A percentile compares a stretch with the other conserved stretches of the same genome.
phyloP scores from a whole-genome alignment of 2,113 vertebrate genomes.

The Trogon melanurus region DNA sequence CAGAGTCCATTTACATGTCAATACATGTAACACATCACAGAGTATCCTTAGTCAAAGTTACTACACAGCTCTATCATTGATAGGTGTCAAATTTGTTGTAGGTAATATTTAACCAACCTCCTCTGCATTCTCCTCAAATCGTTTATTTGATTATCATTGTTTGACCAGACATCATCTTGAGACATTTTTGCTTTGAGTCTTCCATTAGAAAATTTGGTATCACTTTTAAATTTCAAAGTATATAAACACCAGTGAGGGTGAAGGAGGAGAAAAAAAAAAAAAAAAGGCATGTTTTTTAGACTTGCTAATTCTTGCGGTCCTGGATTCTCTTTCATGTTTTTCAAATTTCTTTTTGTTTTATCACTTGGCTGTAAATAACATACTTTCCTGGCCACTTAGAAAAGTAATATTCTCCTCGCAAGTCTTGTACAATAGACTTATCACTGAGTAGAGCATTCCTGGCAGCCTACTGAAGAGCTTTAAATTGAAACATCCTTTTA shows the following conservation, averaged over 20 bases:
- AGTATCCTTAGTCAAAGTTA: not conserved
- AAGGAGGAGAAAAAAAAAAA: not conserved
- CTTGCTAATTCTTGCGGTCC: not conserved
- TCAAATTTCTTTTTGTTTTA: not conserved
- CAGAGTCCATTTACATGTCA: not conserved
- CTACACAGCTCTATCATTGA: not conserved
- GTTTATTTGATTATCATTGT: not conserved
- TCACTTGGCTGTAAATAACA: constrained; percentile 44
- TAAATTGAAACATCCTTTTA: constrained; percentile 53
- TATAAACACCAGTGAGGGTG: not conserved
- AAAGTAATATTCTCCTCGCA: constrained; percentile 1
- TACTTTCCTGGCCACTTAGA: not conserved
- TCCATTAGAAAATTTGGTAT: not conserved
- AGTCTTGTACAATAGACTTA: constrained; percentile 30
- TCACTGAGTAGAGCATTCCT: constrained; percentile 17
- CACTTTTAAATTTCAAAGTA: not conserved
- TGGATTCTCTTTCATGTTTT: not conserved
- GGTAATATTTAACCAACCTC: not conserved
- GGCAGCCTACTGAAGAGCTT: constrained; percentile 31
- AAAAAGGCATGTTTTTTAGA: not conserved
- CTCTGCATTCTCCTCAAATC: not conserved
- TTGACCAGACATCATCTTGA: not conserved
- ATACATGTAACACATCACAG: not conserved
- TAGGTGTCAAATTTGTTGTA: not conserved
- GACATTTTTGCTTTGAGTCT: not conserved